These are phyloP conservation scores for Centrocercus urophasianus DNA, from an alignment of 2,113 vertebrate species.

Conservation along the genomic window DNA sequence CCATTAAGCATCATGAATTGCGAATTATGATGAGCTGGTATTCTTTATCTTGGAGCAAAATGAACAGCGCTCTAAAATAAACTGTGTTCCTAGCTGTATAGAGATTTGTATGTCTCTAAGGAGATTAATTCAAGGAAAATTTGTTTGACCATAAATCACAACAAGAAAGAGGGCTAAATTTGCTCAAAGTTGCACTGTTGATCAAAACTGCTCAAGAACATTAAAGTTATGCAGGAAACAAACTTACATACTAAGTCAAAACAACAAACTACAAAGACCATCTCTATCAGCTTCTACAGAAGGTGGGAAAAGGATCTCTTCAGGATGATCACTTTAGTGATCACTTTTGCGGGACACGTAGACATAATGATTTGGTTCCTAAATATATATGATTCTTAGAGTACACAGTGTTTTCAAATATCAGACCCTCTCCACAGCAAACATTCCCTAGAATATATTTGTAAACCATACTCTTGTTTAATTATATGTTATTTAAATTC, in stretches of 20 bases:
- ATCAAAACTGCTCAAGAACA: background rate
- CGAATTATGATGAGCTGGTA: background rate
- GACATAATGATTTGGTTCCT: background rate
- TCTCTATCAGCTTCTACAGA: background rate
- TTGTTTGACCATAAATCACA: background rate
- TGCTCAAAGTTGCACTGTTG: background rate
- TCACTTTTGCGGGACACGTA: fast-evolving
- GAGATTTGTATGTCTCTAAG: background rate
- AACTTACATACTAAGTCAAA: background rate
- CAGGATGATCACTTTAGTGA: background rate
- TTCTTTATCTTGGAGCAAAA: conserved; percentile 4
- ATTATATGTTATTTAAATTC: background rate
- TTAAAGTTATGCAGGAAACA: background rate
- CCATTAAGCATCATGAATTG: conserved; percentile 26
- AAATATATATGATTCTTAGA: fast-evolving
- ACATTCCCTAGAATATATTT: background rate
- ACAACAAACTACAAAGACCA: background rate
- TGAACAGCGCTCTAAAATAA: conserved; percentile 23
- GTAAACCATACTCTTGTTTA: background rate
- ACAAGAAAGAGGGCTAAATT: background rate
- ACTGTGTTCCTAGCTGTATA: background rate
- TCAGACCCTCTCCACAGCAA: fast-evolving
- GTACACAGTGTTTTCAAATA: background rate
- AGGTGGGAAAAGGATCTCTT: fast-evolving
- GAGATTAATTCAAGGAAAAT: background rate